These are phyloP conservation scores for Eulemur macaco DNA, from an alignment of 2,113 vertebrate species.

Conservation along the genomic window DNA sequence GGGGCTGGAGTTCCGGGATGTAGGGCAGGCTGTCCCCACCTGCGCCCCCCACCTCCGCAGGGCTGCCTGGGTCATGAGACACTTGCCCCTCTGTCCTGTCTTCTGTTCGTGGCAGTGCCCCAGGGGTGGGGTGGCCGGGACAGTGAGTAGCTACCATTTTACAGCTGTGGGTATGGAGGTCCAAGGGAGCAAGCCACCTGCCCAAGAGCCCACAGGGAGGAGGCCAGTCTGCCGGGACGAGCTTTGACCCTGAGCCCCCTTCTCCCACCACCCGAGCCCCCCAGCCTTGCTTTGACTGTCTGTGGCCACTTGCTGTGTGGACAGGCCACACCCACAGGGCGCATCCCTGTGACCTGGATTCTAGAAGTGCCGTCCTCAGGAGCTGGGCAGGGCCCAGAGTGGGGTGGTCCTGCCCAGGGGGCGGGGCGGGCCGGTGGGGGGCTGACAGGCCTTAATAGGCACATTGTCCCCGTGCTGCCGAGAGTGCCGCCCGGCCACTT, in stretches of 20 bases:
- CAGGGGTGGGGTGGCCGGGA: not conserved
- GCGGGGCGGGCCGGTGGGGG: not conserved
- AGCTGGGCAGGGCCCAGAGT: not conserved
- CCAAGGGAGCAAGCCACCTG: not conserved
- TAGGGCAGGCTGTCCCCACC: not conserved
- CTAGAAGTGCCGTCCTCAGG: not conserved
- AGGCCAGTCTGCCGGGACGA: not conserved
- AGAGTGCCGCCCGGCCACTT: slow-evolving; percentile 58
- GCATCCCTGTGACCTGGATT: not conserved
- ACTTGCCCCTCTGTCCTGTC: not conserved
- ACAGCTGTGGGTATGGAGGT: not conserved
- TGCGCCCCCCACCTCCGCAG: not conserved
- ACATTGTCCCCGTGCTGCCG: slow-evolving; percentile 63
- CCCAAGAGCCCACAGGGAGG: not conserved
- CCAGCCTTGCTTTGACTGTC: not conserved
- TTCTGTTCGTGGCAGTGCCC: too few relatives aligned
- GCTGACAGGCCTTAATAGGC: slow-evolving; percentile 68
- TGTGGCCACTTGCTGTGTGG: not conserved
- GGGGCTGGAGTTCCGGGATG: not conserved
- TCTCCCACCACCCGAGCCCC: not conserved
- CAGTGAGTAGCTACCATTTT: not conserved
- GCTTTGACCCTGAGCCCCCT: not conserved
- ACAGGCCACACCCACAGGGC: not conserved
- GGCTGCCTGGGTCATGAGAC: not conserved
- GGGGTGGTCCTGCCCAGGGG: slow-evolving; percentile 52